Evolutionary conservation across 2,113 vertebrate species (phyloP).

Genomic region (Syngnathus scovelli): DNA sequence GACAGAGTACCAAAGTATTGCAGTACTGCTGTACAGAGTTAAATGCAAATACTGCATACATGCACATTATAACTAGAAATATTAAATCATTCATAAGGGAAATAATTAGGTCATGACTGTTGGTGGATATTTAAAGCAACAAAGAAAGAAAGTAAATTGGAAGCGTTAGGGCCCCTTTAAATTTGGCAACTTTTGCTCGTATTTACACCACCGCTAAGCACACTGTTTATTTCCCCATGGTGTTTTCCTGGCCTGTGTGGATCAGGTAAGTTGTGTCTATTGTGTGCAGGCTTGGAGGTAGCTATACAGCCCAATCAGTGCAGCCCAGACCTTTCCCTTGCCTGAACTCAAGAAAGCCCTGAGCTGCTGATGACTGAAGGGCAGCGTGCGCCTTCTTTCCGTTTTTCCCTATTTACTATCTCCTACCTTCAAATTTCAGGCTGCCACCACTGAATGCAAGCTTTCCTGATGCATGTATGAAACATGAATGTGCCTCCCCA

Average conservation of each 20-base stretch:
- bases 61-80: no score
- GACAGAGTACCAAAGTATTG: no score
- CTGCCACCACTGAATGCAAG: not conserved
- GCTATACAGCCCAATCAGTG: slow-evolving; percentile 2
- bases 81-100: no score
- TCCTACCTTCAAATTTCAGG: slow-evolving; percentile 5
- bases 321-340: not conserved
- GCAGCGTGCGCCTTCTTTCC: not conserved
- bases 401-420: not conserved
- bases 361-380: slow-evolving; percentile 4
- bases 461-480: slow-evolving; percentile 18
- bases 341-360: not conserved
- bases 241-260: not conserved
- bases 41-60: not conserved
- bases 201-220: not conserved
- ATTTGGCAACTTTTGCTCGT: not conserved
- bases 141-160: not conserved
- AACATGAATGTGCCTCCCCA: not conserved
- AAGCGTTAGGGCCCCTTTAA: not conserved
- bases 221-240: not conserved
- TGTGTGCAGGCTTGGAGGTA: not conserved
- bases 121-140: no score
- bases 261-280: not conserved
- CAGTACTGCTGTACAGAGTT: not conserved
- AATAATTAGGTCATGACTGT: no score